Evolutionary conservation across 2,797 vertebrate genomes (phyloP).

Genomic region (Gila robusta): DNA sequence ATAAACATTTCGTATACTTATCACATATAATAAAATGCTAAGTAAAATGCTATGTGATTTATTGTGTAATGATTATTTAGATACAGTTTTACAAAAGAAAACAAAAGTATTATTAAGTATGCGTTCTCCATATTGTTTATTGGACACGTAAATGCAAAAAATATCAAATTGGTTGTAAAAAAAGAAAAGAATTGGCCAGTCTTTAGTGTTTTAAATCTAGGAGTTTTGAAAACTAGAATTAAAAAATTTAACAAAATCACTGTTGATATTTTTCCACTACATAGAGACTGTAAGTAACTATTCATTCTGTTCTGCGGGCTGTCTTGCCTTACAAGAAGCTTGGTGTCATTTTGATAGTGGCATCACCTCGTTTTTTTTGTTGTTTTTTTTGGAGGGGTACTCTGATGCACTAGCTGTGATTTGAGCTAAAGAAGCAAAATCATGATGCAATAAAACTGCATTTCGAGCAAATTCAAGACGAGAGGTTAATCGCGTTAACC

Average conservation of each 20-base stretch:
- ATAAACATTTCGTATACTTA: neutral
- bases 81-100: neutral
- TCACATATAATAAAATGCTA: too few species aligned
- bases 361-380: neutral
- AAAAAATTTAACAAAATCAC: too few species aligned
- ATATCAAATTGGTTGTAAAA: neutral
- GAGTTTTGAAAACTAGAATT: neutral
- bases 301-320: neutral
- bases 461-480: neutral
- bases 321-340: neutral
- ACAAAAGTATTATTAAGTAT: neutral
- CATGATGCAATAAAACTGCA: neutral
- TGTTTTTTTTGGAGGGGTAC: neutral
- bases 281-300: neutral
- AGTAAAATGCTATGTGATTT: neutral
- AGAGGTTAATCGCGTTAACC: constrained; percentile 19
- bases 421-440: neutral
- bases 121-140: neutral
- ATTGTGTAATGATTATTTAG: neutral
- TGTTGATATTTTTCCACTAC: neutral
- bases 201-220: neutral
- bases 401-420: neutral
- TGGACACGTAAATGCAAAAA: neutral
- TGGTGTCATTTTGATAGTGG: neutral
- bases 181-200: neutral